Evolutionary conservation across 1,140 invertebrate species (phyloP).

Genomic region (Drosophila watanabei): DNA sequence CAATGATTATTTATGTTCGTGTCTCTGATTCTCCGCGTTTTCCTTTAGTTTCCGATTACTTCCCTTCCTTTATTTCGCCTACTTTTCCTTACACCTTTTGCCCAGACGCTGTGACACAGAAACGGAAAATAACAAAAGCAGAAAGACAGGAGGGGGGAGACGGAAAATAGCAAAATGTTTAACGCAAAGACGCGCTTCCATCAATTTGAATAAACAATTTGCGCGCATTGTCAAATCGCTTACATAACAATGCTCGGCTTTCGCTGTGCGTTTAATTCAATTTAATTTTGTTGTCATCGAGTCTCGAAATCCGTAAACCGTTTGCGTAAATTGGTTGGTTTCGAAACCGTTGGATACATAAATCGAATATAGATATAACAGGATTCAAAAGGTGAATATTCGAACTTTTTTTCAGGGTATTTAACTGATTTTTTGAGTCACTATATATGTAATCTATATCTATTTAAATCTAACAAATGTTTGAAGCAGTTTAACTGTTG

Average conservation of each 20-base stretch:
- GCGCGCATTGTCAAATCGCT: slow-evolving; percentile 59
- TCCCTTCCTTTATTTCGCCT: not conserved
- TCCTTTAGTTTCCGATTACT: not conserved
- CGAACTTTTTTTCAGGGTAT: too few species aligned
- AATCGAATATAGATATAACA: not conserved
- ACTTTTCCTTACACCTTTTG: slow-evolving; percentile 20
- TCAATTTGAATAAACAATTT: slow-evolving; percentile 81
- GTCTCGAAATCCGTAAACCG: slow-evolving; percentile 10
- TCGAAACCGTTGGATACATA: slow-evolving; percentile 7
- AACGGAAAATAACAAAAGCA: slow-evolving; percentile 23
- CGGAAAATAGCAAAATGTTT: slow-evolving; percentile 54
- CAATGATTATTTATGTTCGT: slow-evolving; percentile 7
- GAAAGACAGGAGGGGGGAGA: not conserved
- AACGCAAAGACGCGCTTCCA: slow-evolving; percentile 53
- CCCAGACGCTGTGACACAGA: slow-evolving; percentile 56
- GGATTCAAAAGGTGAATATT: not conserved
- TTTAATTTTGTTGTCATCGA: slow-evolving; percentile 31
- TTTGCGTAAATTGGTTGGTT: slow-evolving; percentile 31
- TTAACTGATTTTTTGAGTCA: not conserved
- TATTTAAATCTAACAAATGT: too few species aligned
- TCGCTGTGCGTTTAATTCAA: slow-evolving; percentile 40
- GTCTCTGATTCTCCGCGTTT: not conserved
- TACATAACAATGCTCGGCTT: slow-evolving; percentile 61
- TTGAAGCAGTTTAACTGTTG: too few species aligned
- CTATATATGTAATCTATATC: too few species aligned